Base-by-base conservation (phyloP, 2,797 vertebrate species). In the Mus caroli region DNA sequence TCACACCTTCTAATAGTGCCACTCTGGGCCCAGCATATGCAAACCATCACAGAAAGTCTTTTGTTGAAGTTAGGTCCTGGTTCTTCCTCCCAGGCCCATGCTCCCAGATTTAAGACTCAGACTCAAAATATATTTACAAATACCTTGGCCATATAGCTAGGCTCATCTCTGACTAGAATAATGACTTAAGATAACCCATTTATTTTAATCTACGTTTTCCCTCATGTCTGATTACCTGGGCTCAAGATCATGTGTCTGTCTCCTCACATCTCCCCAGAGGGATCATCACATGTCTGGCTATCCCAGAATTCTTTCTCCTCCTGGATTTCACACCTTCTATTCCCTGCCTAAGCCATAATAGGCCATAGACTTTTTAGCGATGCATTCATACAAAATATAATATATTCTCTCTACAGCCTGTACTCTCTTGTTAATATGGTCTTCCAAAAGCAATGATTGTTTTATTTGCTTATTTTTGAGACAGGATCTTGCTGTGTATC, bases 361-460 rank as follows among this genome's bases (percentile, higher is more conserved):
- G 67, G 67, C 31, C 64, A 34, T 31, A n/a, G 64, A 31, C 67
- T 69, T 69, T 69, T n/a, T 69, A 69, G n/a, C 3, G 34, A 69
- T n/a, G 15, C 34, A 69, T n/a, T 6, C 67, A n/a, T n/a, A n/a
- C 34, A 69, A n/a, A 19, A n/a, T 17, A n/a, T n/a, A 69, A 69
- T 34, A 69, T 69, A 69, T 8, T 69, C 67, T 69, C 15, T n/a
- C 34, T 69, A 69, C 13, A 69, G 64, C 34, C 31, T 69, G 14
- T 34, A 69, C 14, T n/a, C 34, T n/a, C 34, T 94, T 88, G 67
- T 84, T 84, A 84, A 84, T 24, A 79, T 67, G 87, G 50, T n/a
- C 43, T 93, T 86, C 46, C 31, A 62, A 95, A 64, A 15, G 14
- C 58, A 50, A 89, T 22, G 71, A 4, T 77, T 64, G 37, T 46